phyloP scores from a whole-genome alignment of 92 coral and sea anemone species.

The Blastomussa wellsi region DNA sequence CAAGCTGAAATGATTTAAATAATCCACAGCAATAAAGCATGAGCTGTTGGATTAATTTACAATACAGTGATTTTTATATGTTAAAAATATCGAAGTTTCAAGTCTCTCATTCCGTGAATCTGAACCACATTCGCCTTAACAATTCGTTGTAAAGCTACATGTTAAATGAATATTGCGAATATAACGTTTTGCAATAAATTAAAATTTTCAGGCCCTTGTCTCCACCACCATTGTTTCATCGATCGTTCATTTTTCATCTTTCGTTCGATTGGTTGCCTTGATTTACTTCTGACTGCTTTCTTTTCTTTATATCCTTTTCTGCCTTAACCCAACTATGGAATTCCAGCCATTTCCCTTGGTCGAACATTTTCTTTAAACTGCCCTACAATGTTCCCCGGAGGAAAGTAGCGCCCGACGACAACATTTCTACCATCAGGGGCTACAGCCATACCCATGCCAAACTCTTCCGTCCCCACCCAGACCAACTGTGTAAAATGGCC shows the following conservation, averaged over 20 bases:
- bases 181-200: background rate
- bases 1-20: background rate
- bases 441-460: constrained; percentile 92
- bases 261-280: background rate
- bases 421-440: constrained; percentile 89
- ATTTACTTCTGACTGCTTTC: too few relatives aligned
- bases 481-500: constrained; percentile 90
- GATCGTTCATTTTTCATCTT: background rate
- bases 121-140: background rate
- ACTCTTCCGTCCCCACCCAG: constrained; percentile 89
- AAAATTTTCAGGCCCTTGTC: background rate
- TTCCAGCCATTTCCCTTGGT: constrained; percentile 61
- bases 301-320: background rate
- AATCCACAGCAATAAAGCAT: background rate
- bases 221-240: background rate
- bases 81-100: background rate
- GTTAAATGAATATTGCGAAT: background rate
- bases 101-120: background rate
- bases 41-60: background rate
- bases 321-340: constrained; percentile 12
- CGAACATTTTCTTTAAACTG: constrained; percentile 87
- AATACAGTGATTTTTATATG: background rate
- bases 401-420: constrained; percentile 90
- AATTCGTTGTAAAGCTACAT: background rate
- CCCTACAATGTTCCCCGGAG: constrained; percentile 94